Base-by-base conservation (phyloP, 2,888 invertebrate genomes). In the Ormyrus labotus region DNA sequence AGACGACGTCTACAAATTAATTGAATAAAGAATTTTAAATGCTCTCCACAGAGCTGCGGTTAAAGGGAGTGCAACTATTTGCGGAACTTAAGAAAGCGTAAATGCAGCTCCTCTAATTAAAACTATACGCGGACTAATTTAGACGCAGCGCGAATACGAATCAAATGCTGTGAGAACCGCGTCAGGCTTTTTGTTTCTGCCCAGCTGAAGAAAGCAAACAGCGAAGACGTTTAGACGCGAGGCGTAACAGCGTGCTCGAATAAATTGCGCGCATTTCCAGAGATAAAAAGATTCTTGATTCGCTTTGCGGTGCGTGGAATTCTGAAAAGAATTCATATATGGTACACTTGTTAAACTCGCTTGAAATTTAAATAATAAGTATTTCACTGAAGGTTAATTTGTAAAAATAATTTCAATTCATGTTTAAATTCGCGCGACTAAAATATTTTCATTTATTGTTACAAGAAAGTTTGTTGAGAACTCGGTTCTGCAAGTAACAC, bases 81-180 rank as follows among this genome's bases (percentile, higher is more conserved):
- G 34, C 34, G 67, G 50, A 53, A 55, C 68, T 61, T 47, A 53
- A 55, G 76, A 76, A 76, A 76, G 68, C 61, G 76, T 69, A 55
- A 75, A 75, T 5, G 8, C 11, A 5, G 34, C 50, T 50, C n/a
- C 45, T 45, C 55, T 69, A 76, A 69, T 76, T 69, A 76, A 69
- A 47, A 13, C 8, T 47, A 7, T 19, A 6, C 60, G n/a, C 13
- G 51, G 60, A 60, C 67, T 67, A 65, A 75, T 67, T 75, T 58
- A 64, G 57, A 73, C 65, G 57, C 73, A 4, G 10, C 19, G 7
- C 45, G 13, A 53, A 11, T 61, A 61, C 72, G 55, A 63, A 63
- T 63, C n/a, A 7, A 47, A 63, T 63, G 72, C 72, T 3, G 34
- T 34, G 4, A 4, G 34, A 4, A 72, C 13, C 55, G 51, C 0